Percentiles rank a stretch among this genome's conserved stretches.
Conservation (phyloP, 2,113 vertebrate genomes). For the Diadophis punctatus region DNA sequence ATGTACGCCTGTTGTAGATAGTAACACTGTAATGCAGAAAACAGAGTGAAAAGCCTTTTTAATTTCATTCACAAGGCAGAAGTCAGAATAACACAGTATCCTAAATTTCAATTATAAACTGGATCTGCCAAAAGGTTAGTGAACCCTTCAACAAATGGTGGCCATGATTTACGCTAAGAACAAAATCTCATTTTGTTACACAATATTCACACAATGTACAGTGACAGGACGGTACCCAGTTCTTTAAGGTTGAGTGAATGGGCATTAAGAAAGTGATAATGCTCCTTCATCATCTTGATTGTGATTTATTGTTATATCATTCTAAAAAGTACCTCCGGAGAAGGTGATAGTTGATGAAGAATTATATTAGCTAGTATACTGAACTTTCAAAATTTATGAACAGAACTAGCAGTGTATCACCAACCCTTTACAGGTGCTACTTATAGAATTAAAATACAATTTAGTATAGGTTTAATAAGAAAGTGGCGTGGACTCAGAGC, state of each 20-base stretch:
- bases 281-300: conserved; percentile 3
- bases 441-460: conserved; percentile 23
- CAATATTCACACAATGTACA: conserved; percentile 15
- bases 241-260: conserved; percentile 23
- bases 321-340: conserved; percentile 18
- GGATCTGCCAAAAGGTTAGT: conserved; percentile 1
- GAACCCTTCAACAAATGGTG: neutral
- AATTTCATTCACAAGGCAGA: neutral
- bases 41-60: neutral
- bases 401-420: conserved; percentile 5
- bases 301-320: conserved; percentile 26
- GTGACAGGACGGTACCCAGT: conserved; percentile 6
- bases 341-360: conserved; percentile 21
- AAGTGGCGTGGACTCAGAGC: neutral
- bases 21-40: neutral
- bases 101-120: neutral
- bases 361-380: conserved; percentile 7
- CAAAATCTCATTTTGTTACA: conserved; percentile 30
- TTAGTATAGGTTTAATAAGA: conserved; percentile 4
- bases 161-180: conserved; percentile 15
- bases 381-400: conserved; percentile 23
- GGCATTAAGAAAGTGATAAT: conserved; percentile 24
- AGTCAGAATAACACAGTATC: neutral
- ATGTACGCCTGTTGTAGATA: neutral
- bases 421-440: neutral